Evolutionary conservation across 2,888 invertebrate species (phyloP), one percentile per base, ranked within the genome.

Genomic region (Platycheirus rosarum): DNA sequence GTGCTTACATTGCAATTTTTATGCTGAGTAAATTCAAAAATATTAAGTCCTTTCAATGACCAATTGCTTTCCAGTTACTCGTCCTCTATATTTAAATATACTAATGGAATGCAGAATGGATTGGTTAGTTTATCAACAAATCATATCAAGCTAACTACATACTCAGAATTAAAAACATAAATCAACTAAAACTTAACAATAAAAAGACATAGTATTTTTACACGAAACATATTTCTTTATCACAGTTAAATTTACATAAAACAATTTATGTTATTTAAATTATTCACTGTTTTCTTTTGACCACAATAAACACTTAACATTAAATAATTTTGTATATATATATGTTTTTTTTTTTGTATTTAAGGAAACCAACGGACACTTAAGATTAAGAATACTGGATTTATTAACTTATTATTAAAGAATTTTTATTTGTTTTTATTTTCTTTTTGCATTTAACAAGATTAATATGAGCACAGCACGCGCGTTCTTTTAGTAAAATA

Each of bases 181-280:
- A 23, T 23, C 2, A 23, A n/a, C n/a, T n/a, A n/a, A n/a, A n/a
- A n/a, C n/a, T n/a, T 23, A 3, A n/a, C 1, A 37, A 11, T 16
- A 20, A 35, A 37, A 37, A 23, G 5, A 55, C 9, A 40, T 16
- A 11, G 37, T 14, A 0, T 13, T 35, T 48, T 55, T 57, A 71
- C 70, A 70, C 60, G 70, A 75, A 70, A 80, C 80, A 80, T 65
- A 62, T 65, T 70, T 70, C 35, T 80, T 76, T 82, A 82, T 82
- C 82, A 82, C 82, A 82, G 82, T 82, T 82, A 77, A 82, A 82
- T 77, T 82, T 82, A 73, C 82, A 77, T 77, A 73, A 82, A 71
- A 70, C 49, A 71, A 68, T 68, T 73, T 82, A 76, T 82, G 65
- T 66, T 44, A 60, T 77, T 73, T 63, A 48, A 76, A 76, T 80